These are phyloP conservation scores for Phalacrocorax brasilianus DNA, from an alignment of 2,113 vertebrate genomes.

Conservation along the genomic window DNA sequence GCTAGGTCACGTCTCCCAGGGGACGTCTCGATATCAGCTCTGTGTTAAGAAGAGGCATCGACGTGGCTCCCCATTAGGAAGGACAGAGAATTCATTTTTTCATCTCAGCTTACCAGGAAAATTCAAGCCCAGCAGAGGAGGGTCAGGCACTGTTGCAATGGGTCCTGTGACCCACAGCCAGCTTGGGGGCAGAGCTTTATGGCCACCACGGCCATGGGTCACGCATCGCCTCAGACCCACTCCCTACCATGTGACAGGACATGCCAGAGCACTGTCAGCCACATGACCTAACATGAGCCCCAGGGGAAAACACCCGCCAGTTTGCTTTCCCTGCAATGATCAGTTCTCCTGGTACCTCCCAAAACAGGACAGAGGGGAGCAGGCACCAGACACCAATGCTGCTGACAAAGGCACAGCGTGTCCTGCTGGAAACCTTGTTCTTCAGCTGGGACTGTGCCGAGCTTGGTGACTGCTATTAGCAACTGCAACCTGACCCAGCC, in stretches of 20 bases:
- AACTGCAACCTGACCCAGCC: background rate
- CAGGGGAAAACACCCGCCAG: rapidly evolving
- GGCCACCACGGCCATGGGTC: background rate
- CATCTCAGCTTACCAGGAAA: background rate
- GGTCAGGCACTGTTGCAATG: background rate
- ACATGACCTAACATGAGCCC: rapidly evolving
- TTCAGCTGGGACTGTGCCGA: background rate
- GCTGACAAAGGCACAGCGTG: background rate
- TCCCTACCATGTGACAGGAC: background rate
- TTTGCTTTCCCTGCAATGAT: background rate
- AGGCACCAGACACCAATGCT: rapidly evolving
- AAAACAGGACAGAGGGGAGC: background rate
- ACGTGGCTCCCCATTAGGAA: background rate
- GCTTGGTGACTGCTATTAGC: background rate
- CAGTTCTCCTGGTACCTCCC: background rate
- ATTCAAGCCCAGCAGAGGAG: background rate
- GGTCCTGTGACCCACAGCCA: background rate
- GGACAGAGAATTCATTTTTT: background rate
- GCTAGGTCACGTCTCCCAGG: background rate
- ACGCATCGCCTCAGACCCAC: rapidly evolving
- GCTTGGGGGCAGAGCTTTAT: background rate
- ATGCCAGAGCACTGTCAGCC: rapidly evolving
- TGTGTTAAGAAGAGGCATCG: rapidly evolving
- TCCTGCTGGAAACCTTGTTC: background rate
- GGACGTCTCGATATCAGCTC: background rate